Percentiles rank a stretch among this genome's conserved stretches.
These are phyloP conservation scores for Stegophylla sp. DNA, from an alignment of 2,888 invertebrate species.

Conservation along the genomic window DNA sequence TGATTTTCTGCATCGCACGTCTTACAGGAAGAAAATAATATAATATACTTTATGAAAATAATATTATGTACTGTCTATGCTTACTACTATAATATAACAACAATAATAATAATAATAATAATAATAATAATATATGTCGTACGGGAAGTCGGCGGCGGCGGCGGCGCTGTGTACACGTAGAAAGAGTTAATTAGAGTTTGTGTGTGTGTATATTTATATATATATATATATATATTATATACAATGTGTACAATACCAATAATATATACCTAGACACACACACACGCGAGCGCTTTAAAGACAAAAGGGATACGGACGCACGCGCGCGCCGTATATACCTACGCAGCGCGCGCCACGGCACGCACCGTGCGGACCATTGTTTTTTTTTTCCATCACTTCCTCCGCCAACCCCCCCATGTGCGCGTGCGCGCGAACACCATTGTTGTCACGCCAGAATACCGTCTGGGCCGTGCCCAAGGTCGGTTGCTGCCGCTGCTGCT, in stretches of 20 bases:
- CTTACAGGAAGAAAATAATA: background rate
- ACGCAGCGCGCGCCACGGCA: conserved; percentile 3
- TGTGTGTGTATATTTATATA: background rate
- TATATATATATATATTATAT: background rate
- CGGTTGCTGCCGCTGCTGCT: background rate
- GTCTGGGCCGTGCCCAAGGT: conserved; percentile 54
- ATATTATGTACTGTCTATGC: too few species aligned
- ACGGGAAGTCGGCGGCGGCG: too few species aligned
- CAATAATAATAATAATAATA: too few species aligned
- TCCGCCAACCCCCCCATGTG: background rate
- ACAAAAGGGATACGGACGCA: conserved; percentile 43
- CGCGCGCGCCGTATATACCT: conserved; percentile 8
- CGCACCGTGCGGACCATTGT: conserved; percentile 40
- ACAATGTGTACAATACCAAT: too few species aligned
- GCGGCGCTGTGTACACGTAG: background rate
- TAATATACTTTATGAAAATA: too few species aligned
- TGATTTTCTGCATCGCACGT: conserved; percentile 22
- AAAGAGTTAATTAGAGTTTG: conserved; percentile 42
- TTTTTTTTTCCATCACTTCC: background rate
- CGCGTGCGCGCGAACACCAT: background rate
- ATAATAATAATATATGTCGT: too few species aligned
- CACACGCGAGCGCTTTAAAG: background rate
- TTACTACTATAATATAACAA: too few species aligned
- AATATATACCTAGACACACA: background rate
- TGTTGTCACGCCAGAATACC: conserved; percentile 47